Evolutionary conservation across 2,888 invertebrate genomes (phyloP).

Genomic region (Chymomyza amoena): DNA sequence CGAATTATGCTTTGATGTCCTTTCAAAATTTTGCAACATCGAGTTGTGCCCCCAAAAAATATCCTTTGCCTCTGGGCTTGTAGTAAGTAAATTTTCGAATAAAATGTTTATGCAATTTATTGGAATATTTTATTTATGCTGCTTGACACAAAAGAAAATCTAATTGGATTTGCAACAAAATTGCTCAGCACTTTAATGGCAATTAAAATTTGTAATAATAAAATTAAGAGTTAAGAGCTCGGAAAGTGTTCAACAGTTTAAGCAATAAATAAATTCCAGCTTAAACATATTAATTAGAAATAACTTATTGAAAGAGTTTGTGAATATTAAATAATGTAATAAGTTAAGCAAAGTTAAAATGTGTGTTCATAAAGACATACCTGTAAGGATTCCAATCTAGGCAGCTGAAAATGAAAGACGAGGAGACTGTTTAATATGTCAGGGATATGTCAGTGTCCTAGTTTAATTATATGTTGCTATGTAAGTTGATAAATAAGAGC

Average conservation of each 20-base stretch:
- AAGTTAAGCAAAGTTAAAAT: too few species aligned
- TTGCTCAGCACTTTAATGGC: neutral
- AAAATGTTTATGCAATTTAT: constrained; percentile 52
- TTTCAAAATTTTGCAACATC: neutral
- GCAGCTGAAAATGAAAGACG: too few species aligned
- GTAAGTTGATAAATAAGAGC: too few species aligned
- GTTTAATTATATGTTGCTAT: too few species aligned
- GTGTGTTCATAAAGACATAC: too few species aligned
- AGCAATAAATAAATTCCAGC: neutral
- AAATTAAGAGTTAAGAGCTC: neutral
- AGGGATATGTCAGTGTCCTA: too few species aligned
- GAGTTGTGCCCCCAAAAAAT: neutral
- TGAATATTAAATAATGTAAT: too few species aligned
- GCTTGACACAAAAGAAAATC: constrained; percentile 34
- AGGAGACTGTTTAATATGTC: too few species aligned
- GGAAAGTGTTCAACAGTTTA: neutral
- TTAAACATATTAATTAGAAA: neutral
- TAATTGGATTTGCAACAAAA: neutral
- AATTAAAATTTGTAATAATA: neutral
- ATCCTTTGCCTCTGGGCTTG: constrained; percentile 27
- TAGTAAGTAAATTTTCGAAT: constrained; percentile 29
- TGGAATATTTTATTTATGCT: constrained; percentile 31
- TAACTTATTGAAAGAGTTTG: neutral
- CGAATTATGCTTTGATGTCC: neutral
- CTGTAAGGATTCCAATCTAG: too few species aligned